Conservation (phyloP, 64 coral and sea anemone species). For the Montipora sp. region DNA sequence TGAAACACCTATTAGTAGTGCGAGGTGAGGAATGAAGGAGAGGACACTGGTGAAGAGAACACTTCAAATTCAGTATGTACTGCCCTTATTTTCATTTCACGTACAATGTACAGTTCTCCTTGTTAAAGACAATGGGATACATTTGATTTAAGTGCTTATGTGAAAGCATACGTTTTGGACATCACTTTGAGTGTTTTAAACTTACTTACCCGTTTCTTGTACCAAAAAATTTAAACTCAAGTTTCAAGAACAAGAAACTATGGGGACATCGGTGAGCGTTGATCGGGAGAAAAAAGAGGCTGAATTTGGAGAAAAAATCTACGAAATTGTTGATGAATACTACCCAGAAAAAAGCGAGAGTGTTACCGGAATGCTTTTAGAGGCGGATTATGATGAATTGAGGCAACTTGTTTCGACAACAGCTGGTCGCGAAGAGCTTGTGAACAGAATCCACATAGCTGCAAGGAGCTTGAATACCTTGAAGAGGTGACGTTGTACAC, state of each 20-base stretch:
- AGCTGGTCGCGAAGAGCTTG: constrained; percentile 21
- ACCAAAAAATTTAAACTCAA: background rate
- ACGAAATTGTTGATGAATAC: constrained; percentile 37
- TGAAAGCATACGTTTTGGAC: background rate
- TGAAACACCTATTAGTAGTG: constrained; percentile 5
- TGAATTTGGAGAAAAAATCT: constrained; percentile 32
- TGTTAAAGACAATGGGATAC: background rate
- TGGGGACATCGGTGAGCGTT: constrained; percentile 19
- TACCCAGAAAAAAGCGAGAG: constrained; percentile 52
- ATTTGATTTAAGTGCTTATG: background rate
- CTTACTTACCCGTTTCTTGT: background rate
- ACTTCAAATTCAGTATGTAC: background rate
- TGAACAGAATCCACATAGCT: constrained; percentile 36
- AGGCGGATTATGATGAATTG: constrained; percentile 39
- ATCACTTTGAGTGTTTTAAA: background rate
- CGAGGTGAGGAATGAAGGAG: background rate
- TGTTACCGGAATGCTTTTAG: constrained; percentile 71
- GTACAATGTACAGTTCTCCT: background rate
- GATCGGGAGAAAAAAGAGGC: constrained; percentile 34
- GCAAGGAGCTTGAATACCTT: background rate
- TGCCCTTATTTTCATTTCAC: background rate
- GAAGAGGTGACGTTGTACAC: constrained; percentile 1
- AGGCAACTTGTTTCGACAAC: constrained; percentile 6
- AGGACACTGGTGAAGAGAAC: background rate
- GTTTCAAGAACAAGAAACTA: background rate